phyloP scores from a whole-genome alignment of 2,113 vertebrate species.

The Lepidothrix coronata region DNA sequence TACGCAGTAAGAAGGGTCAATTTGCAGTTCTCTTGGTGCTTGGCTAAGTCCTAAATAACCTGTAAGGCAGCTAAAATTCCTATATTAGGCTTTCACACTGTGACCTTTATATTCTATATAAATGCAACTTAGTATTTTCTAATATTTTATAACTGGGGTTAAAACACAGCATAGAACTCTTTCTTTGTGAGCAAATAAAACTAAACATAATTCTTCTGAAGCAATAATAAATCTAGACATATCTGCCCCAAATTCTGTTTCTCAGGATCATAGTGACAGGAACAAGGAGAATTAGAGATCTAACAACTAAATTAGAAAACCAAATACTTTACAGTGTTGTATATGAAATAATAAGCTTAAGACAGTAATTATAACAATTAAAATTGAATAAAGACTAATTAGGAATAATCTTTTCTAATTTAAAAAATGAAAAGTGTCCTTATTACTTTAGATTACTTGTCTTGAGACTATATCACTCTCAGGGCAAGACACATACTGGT shows the following conservation, averaged over 20 bases:
- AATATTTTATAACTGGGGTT: neutral
- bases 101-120: neutral
- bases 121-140: neutral
- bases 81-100: neutral
- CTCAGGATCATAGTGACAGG: neutral
- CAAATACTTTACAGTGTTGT: neutral
- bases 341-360: neutral
- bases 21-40: neutral
- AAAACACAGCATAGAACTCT: neutral
- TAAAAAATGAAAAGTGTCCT: neutral
- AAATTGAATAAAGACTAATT: neutral
- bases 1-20: neutral
- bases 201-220: neutral
- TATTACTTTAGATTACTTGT: neutral
- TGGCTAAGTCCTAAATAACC: neutral
- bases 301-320: neutral
- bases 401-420: neutral
- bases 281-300: neutral
- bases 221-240: neutral
- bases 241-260: neutral
- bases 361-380: neutral
- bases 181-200: neutral
- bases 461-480: neutral
- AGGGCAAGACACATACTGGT: neutral
- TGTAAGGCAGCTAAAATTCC: neutral